Percentiles rank a stretch among this genome's conserved stretches.
Conservation (phyloP, 2,888 invertebrate genomes). For the Heterodera filipjevi region DNA sequence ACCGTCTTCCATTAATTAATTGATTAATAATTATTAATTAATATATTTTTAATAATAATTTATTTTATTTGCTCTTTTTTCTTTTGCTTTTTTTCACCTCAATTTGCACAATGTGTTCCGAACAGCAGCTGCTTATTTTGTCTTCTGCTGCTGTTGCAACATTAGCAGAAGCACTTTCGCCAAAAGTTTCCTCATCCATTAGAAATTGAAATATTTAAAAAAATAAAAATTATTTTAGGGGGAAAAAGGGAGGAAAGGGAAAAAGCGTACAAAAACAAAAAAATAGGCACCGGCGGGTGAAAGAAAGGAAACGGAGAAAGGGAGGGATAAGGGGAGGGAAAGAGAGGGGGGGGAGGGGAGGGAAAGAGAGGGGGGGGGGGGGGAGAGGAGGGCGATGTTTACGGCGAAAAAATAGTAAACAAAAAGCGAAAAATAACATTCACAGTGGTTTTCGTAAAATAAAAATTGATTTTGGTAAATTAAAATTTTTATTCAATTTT, state of each 20-base stretch:
- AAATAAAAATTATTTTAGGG: too few relatives aligned
- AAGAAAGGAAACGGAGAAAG: too few relatives aligned
- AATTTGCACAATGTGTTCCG: neutral
- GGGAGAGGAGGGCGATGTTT: neutral
- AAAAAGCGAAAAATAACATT: neutral
- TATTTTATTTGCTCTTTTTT: neutral
- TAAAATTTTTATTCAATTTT: too few relatives aligned
- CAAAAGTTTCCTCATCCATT: neutral
- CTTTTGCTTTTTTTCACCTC: neutral
- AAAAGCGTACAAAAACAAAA: too few relatives aligned
- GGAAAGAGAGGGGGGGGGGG: neutral
- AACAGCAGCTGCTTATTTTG: neutral
- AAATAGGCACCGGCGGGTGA: too few relatives aligned
- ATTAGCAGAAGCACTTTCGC: neutral
- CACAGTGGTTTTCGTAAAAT: too few relatives aligned
- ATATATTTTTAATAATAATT: neutral
- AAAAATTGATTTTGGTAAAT: too few relatives aligned
- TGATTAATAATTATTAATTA: too few relatives aligned
- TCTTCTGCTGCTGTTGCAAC: neutral
- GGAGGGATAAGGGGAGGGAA: too few relatives aligned
- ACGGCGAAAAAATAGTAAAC: neutral
- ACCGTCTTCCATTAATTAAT: neutral
- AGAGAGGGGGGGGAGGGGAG: too few relatives aligned
- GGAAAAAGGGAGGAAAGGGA: too few relatives aligned
- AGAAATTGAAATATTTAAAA: neutral